Evolutionary conservation across 2,113 vertebrate genomes (phyloP), one percentile per base, ranked within the genome.

Genomic region (Melanotaenia duboulayi): DNA sequence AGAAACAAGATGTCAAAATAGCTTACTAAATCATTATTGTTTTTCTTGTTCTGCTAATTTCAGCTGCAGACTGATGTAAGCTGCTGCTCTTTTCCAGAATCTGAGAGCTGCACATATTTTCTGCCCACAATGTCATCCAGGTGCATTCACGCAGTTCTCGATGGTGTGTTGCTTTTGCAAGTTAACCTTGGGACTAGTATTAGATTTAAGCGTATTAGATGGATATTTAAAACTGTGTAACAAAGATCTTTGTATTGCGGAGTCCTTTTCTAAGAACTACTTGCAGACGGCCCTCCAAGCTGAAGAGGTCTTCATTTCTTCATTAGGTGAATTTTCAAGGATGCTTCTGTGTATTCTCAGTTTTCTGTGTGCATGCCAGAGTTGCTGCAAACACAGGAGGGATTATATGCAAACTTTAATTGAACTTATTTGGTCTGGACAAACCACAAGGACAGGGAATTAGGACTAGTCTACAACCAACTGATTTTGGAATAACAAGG

Each of bases 1-100:
- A 81, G 57, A 79, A 87, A 85, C 78, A 77, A 71, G 76, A 87
- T 74, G 85, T 87, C 82, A 74, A 44, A 80, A 82, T 56, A 70
- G 54, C 58, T 61, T 54, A 48, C 65, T 84, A 83, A 86, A 87
- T 86, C 78, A 76, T 58, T 24, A 13, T 39, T 82, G 76, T 84
- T 84, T 79, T 83, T 73, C 75, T 84, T 78, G 81, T 84, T 84
- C 51, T 78, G 76, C 55, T 86, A 66, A 78, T 84, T 78, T 44
- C 63, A 63, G 60, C 72, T 71, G 5, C 76, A 78, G 74, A 54
- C 76, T 75, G 81, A 80, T 80, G 80, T 62, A 76, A 88, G 56
- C 74, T 57, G 78, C 74, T 2, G 56, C 66, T 63, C 69, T 56
- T 64, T 56, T 82, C 79, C 74, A 76, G 75, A 35, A 39, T 62